Base-by-base conservation (phyloP, 2,888 invertebrate species). In the Parnassius apollo region DNA sequence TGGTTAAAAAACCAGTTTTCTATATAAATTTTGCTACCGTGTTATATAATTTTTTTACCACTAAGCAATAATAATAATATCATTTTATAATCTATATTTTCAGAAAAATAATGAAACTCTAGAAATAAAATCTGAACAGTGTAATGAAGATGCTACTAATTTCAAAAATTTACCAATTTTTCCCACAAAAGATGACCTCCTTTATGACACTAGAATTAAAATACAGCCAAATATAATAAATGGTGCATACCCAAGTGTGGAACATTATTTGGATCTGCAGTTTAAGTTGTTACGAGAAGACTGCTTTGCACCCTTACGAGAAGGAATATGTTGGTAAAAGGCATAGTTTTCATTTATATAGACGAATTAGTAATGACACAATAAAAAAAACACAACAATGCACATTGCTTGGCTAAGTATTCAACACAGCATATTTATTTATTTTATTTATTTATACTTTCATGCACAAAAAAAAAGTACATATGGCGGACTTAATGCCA, bases 211-310 rank as follows among this genome's bases (percentile, higher is more conserved):
- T 12, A 92, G 68, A 61, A 91, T 69, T 1, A 74, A 83, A 46
- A 81, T 91, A 25, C 71, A 83, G 70, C 92, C 93, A 0, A 95
- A 94, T 74, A 93, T 94, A 60, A 80, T 93, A 0, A 81, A 93
- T 52, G 96, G 95, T 13, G 86, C 92, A 0, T 97, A 95, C 77
- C 75, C 86, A 1, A 91, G 91, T 74, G 88, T 95, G 9, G 92
- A 94, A 54, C 94, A 96, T 73, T 98, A 98, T 77, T 85, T 98
- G 35, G 95, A 96, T 71, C 88, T 95, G n/a, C 97, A 97, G 70
- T 96, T 96, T 75, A 93, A 95, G 48, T 86, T 97, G 46, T 77
- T 97, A 57, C 86, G 96, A 45, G 96, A 97, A 86, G 97, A 98
- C 82, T 96, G 96, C 75, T 92, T 96, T 45, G 91, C 93, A 18